phyloP scores from a whole-genome alignment of 2,113 vertebrate species.

The Cinclus cinclus region DNA sequence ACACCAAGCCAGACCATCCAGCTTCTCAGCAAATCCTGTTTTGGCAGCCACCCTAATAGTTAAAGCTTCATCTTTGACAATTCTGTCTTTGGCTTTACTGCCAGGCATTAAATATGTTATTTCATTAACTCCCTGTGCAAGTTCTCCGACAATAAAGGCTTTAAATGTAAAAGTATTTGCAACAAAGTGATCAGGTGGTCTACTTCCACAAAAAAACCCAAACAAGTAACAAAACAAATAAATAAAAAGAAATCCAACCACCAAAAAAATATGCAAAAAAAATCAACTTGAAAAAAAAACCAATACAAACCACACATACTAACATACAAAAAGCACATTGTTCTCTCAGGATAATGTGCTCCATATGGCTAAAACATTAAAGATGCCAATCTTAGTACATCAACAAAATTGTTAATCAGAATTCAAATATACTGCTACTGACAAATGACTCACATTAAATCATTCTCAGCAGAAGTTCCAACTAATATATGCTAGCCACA shows the following conservation, averaged over 20 bases:
- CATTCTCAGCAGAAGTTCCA: not conserved
- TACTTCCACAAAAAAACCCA: not conserved
- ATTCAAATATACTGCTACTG: not conserved
- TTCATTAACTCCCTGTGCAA: not conserved
- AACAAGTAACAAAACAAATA: not conserved
- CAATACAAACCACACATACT: not conserved
- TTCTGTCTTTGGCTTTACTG: not conserved
- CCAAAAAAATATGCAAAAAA: not conserved
- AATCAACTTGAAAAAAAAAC: not conserved
- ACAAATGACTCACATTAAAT: not conserved
- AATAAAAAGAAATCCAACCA: not conserved
- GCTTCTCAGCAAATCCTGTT: conserved; percentile 16
- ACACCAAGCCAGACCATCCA: not conserved
- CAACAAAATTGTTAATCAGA: not conserved
- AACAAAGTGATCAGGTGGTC: not conserved
- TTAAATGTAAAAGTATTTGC: not conserved
- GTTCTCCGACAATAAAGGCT: not conserved
- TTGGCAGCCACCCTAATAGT: not conserved
- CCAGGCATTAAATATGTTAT: not conserved
- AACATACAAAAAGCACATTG: not conserved
- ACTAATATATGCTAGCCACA: not conserved
- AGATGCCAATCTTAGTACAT: not conserved
- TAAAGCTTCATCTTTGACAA: conserved; percentile 6
- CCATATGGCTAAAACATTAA: not conserved
- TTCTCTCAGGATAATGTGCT: not conserved